phyloP scores from a whole-genome alignment of 2,113 vertebrate genomes.

The Megaceryle torquata region DNA sequence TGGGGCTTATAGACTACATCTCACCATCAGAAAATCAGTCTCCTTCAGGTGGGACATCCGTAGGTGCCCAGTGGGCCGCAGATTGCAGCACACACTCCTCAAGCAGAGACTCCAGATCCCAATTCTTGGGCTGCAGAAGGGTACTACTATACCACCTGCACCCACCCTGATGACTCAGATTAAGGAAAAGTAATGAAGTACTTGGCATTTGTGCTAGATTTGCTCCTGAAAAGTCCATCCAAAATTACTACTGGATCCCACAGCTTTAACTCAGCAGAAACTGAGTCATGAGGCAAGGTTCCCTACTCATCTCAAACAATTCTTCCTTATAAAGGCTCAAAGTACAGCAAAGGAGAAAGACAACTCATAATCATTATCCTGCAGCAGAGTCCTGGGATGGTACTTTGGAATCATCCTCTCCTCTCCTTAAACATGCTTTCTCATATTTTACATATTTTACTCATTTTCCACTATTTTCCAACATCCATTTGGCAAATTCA shows the following conservation, averaged over 20 bases:
- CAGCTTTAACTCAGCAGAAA: background rate
- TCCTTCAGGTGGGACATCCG: background rate
- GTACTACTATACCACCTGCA: background rate
- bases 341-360: background rate
- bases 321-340: background rate
- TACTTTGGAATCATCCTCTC: background rate
- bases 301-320: background rate
- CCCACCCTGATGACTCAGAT: background rate
- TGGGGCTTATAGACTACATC: background rate
- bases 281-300: background rate
- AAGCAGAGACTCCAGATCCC: background rate
- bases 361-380: background rate
- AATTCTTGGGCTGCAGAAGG: background rate
- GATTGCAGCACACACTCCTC: fast-evolving
- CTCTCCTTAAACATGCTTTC: background rate
- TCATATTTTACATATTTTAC: background rate
- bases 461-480: background rate
- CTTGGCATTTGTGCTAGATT: background rate
- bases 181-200: background rate
- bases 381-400: background rate
- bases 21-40: background rate
- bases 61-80: background rate
- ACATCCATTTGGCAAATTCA: background rate
- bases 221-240: background rate
- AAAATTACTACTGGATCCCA: background rate